Evolutionary conservation across 2,888 invertebrate species (phyloP).

Genomic region (Geophilus truncorum): DNA sequence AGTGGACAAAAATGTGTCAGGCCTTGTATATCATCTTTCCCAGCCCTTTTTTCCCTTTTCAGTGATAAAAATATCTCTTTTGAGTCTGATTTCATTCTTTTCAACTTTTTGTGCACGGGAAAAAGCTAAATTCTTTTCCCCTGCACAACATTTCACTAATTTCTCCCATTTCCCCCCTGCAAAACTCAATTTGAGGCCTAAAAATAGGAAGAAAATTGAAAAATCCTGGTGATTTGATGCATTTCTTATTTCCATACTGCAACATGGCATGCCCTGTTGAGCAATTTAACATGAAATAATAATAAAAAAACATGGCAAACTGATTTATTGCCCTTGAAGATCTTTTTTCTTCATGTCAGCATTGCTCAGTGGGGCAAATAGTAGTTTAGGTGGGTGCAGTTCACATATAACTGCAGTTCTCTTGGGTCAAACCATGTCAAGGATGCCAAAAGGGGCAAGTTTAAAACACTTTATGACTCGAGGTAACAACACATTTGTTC

Average conservation of each 20-base stretch:
- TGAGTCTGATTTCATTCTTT: too few species aligned
- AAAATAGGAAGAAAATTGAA: too few species aligned
- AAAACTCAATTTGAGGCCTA: too few species aligned
- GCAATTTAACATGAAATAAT: background rate
- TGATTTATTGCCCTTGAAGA: background rate
- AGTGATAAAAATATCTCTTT: too few species aligned
- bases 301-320: background rate
- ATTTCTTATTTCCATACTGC: too few species aligned
- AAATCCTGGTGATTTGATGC: too few species aligned
- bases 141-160: background rate
- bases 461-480: constrained; percentile 6
- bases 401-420: constrained; percentile 12
- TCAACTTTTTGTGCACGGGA: too few species aligned
- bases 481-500: background rate
- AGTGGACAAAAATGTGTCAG: constrained; percentile 15
- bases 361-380: constrained; percentile 16
- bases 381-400: constrained; percentile 10
- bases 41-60: background rate
- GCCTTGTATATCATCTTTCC: background rate
- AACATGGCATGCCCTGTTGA: background rate
- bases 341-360: background rate
- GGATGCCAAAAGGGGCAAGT: background rate
- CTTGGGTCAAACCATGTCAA: background rate
- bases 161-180: background rate
- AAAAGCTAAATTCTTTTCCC: too few species aligned